Evolutionary conservation across 1,140 invertebrate species (phyloP), one percentile per base, ranked within the genome.

Genomic region (Bombus superbus): DNA sequence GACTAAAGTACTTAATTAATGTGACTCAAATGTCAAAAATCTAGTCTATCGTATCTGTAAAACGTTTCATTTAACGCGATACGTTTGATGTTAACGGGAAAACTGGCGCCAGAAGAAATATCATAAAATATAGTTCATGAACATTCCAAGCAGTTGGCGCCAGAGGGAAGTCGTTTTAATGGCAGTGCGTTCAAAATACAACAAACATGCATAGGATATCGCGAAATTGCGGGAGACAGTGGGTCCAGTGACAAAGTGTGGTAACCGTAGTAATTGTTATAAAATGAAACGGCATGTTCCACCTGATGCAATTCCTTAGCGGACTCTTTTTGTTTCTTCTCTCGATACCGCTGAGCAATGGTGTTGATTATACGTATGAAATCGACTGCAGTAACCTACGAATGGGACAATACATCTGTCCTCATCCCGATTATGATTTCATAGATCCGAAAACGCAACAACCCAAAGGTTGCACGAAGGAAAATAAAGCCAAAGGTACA

Each of bases 381-480:
- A 92, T 95, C 44, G 96, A 98, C 90, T 98, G 97, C 92, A 97
- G 94, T 92, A 97, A 96, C 57, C 94, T 98, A 90, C 95, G 97
- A 91, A 96, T 98, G 95, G 98, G 98, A 2, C 98, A 98, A 91
- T 98, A 97, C 93, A 96, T 98, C 85, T 99, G 99, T 95, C 97
- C 97, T 28, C 97, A 98, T 96, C 98, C 98, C 25, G 95, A 95
- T 80, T 96, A 96, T 91, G 96, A 97, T 91, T 97, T 97, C 87
- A 99, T 99, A 92, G 98, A 99, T 95, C 96, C 96, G 9, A 96
- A 97, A 92, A 99, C 98, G 6, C 98, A 99, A 94, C 98, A 99
- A 92, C 97, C 97, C 59, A 95, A 94, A 88, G 97, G 97, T 59
- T 99, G 99, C 94, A 97, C 96, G 25, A 96, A 97, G 92, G 96